Conservation (phyloP, 35 echinoderm and acorn worm species). For the Patiria miniata region DNA sequence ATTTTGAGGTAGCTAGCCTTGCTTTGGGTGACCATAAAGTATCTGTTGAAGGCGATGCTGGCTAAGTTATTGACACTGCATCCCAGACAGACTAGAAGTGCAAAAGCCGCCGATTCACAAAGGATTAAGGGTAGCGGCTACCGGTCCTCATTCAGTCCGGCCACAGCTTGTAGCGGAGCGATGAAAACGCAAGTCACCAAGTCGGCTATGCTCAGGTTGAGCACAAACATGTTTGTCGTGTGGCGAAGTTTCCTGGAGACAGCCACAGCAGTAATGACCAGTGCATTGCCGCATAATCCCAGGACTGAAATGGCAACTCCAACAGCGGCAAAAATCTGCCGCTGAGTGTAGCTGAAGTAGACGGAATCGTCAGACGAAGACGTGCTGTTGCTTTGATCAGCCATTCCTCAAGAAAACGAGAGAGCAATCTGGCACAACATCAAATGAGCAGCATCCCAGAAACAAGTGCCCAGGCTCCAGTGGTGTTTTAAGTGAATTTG, state of each 20-base stretch:
- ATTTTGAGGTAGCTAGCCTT: conserved; percentile 4
- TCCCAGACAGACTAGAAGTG: conserved; percentile 31
- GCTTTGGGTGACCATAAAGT: conserved; percentile 24
- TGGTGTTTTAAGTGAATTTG: too few species aligned
- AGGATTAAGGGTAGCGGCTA: conserved; percentile 23
- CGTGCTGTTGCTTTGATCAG: too few species aligned
- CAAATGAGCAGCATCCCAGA: too few species aligned
- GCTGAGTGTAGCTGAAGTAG: conserved; percentile 9
- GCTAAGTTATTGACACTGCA: conserved; percentile 58
- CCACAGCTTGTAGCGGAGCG: conserved; percentile 38
- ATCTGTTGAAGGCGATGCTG: conserved; percentile 56
- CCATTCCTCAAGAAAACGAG: too few species aligned
- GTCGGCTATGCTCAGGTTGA: conserved; percentile 59
- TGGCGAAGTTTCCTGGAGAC: conserved; percentile 54
- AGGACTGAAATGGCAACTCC: background rate
- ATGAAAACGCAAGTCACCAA: conserved; percentile 36
- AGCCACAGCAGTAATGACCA: conserved; percentile 58
- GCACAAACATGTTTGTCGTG: conserved; percentile 56
- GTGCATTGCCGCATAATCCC: conserved; percentile 44
- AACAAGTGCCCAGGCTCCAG: too few species aligned
- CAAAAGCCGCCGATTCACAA: conserved; percentile 32
- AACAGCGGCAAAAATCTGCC: background rate
- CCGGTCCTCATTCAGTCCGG: background rate
- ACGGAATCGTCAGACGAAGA: background rate
- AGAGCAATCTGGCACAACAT: too few species aligned